Evolutionary conservation across 2,888 invertebrate genomes (phyloP).

Genomic region (Hedya salicella): DNA sequence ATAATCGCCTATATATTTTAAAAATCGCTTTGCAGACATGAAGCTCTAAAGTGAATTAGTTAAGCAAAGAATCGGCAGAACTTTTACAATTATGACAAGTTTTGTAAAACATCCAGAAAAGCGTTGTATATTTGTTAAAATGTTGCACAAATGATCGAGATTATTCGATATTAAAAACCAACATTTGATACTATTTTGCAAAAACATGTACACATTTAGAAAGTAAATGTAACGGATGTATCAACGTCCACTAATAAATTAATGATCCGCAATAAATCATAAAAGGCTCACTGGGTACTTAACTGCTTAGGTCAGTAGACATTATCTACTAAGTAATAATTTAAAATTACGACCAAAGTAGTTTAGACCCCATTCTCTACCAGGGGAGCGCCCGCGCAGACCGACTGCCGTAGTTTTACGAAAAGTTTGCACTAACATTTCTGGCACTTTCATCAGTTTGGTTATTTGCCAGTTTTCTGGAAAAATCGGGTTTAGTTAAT

Average conservation of each 20-base stretch:
- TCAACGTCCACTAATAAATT: background rate
- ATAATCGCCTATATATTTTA: too few relatives aligned
- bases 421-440: constrained; percentile 1
- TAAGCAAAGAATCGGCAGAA: too few relatives aligned
- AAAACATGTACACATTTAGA: background rate
- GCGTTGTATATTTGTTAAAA: too few relatives aligned
- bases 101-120: too few relatives aligned
- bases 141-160: too few relatives aligned
- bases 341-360: constrained; percentile 58
- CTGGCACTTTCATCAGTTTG: constrained; percentile 1
- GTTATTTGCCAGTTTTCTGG: constrained; percentile 17
- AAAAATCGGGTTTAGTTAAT: constrained; percentile 7
- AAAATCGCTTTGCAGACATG: too few relatives aligned
- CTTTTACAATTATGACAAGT: too few relatives aligned
- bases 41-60: too few relatives aligned
- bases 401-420: background rate
- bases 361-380: constrained; percentile 54
- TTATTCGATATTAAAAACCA: too few relatives aligned
- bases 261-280: background rate
- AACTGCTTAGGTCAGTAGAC: background rate
- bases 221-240: background rate
- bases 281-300: background rate
- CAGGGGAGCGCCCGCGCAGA: constrained; percentile 12
- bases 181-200: background rate
- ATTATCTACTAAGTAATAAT: constrained; percentile 17